Base-by-base conservation (phyloP, 2,888 invertebrate species). In the Polyommatus icarus region DNA sequence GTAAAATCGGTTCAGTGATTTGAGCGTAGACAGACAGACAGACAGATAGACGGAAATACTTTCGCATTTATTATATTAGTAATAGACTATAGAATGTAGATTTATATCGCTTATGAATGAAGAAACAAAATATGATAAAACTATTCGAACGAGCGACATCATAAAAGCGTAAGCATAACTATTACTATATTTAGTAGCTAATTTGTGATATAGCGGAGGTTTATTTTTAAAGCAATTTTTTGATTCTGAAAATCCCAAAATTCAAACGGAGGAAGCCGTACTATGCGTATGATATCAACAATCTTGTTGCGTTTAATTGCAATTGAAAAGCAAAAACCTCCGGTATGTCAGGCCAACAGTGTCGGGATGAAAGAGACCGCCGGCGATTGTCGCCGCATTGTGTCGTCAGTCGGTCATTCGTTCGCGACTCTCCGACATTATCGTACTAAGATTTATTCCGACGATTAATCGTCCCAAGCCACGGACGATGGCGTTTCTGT, bases 371-470 rank as follows among this genome's bases (percentile, higher is more conserved):
- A 93, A 93, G 91, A 84, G 80, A 80, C 93, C 93, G 93, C 92
- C 90, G 87, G 83, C 92, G 92, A 92, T 93, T 93, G 93, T 92
- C 92, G 88, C 88, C 83, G 92, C 91, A 92, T 93, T 92, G 93
- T 93, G 90, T 91, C 92, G 91, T 90, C 92, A 91, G 90, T 93
- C 91, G 93, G 93, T 93, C 93, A 91, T 86, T 67, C 67, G 67
- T 67, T 67, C 67, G 29, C 67, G 18, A 67, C 67, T 67, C 67
- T 32, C 89, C 85, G 85, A 88, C 89, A 92, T 92, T 92, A 92
- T 91, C 91, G 92, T 91, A 90, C 87, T 88, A 88, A 92, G 93
- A 93, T 93, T 93, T 93, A 92, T 93, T 92, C 92, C 88, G 91
- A 90, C 91, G 93, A 93, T 93, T 93, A 93, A 88, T 83, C 80